Evolutionary conservation across 1,140 invertebrate species (phyloP), one percentile per base, ranked within the genome.

Genomic region (Drosophila obscura): DNA sequence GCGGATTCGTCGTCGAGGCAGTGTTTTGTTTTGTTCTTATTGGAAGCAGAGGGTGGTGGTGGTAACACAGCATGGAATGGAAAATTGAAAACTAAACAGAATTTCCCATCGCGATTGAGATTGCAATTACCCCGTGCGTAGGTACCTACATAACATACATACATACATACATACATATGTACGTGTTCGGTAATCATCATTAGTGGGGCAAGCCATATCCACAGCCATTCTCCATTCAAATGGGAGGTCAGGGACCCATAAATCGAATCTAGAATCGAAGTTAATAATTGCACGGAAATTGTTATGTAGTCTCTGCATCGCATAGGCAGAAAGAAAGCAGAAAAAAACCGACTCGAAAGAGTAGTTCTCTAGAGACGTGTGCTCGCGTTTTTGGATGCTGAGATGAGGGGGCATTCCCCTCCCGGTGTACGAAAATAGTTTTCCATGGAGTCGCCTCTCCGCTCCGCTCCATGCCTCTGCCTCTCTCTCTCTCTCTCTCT

Each of bases 211-310:
- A 6, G 51, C 9, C 65, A 68, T 31, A 49, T 26, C 26, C 51
- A 24, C 41, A 11, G 1, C 6, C 24, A 48, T 31, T 31, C n/a
- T 31, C 58, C 19, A 9, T 3, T 31, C 8, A 31, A 28, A 22
- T 61, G 16, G 31, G 31, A 35, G 31, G 31, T 16, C 28, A 15
- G 59, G 19, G 39, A 26, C 13, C 22, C 41, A 68, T 69, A 68
- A 58, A 68, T 41, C 24, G 31, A 44, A 26, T 24, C 19, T 15
- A 65, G 57, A 69, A 71, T 71, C 67, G 51, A 71, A 71, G 52
- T 71, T 58, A 51, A 71, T 71, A 71, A 71, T 71, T 71, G 52
- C 52, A 69, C 67, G 67, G 67, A 50, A 52, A 50, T 56, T 39
- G 67, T 71, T 71, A 71, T 71, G 67, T 71, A 71, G 67, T 71